Evolutionary conservation across 2,113 vertebrate species (phyloP), one percentile per base, ranked within the genome.

Genomic region (Physeter macrocephalus): DNA sequence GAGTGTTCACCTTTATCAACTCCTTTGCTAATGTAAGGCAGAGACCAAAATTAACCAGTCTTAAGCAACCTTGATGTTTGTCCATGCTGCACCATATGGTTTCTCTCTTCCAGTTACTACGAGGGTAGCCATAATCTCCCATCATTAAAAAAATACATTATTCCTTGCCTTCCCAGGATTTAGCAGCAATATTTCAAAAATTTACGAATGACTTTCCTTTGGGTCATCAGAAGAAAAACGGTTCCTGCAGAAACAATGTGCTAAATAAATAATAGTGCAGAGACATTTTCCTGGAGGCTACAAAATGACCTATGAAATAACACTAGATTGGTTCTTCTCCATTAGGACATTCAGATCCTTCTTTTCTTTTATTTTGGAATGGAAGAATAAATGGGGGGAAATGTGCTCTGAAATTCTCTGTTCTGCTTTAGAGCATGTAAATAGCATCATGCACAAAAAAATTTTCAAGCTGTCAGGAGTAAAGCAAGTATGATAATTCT

Each of bases 401-500:
- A 94, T 66, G 64, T 94, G 64, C 88, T 96, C 69, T 95, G 89
- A 93, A 97, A 96, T 86, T 59, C 72, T 97, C 66, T 94, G 67
- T 93, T 85, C 83, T 80, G 61, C 72, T 95, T 89, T 59, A 92
- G 54, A 97, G 86, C 71, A 92, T 96, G 92, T 94, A 97, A 98
- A 97, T 97, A 94, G 64, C 95, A 97, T 85, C 80, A 72, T 39
- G 84, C 71, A 87, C 64, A 72, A 90, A 96, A 96, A 93, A 49
- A 13, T 69, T 92, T 66, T 96, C 95, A 97, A 98, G 93, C 92
- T 95, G 92, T 97, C 87, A 94, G 57, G 75, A 97, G 75, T 92
- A 96, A 96, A 83, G 83, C 62, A 97, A 97, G 62, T 96, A 98
- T 95, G 96, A 93, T 96, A 96, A 98, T 97, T 97, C 96, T 91